phyloP scores from a whole-genome alignment of 2,797 vertebrate genomes.

The Staurois parvus region DNA sequence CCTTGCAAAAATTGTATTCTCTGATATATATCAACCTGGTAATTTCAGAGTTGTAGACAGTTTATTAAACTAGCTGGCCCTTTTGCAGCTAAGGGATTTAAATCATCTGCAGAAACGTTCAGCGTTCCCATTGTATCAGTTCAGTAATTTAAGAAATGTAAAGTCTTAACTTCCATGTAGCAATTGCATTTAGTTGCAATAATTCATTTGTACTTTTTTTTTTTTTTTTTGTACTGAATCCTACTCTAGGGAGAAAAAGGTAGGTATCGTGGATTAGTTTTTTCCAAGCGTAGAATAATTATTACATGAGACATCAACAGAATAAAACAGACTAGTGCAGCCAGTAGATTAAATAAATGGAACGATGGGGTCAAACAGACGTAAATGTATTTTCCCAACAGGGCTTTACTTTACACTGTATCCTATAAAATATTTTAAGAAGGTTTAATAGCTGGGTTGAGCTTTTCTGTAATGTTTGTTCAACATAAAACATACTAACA shows the following conservation, averaged over 20 bases:
- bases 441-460: neutral
- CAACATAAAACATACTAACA: neutral
- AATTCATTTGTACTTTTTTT: constrained; percentile 14
- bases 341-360: constrained; percentile 37
- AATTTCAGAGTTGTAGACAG: constrained; percentile 42
- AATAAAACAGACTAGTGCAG: constrained; percentile 12
- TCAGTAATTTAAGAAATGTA: constrained; percentile 32
- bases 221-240: constrained; percentile 24
- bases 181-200: constrained; percentile 37
- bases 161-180: constrained; percentile 13
- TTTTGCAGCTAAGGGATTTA: constrained; percentile 32
- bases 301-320: neutral
- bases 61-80: constrained; percentile 48
- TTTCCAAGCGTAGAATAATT: constrained; percentile 37
- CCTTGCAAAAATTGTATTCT: constrained; percentile 42
- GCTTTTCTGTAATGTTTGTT: neutral
- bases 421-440: constrained; percentile 24
- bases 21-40: constrained; percentile 45
- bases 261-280: constrained; percentile 22
- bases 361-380: constrained; percentile 24
- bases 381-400: constrained; percentile 18
- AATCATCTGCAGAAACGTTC: constrained; percentile 27
- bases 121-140: constrained; percentile 37
- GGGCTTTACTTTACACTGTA: neutral
- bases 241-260: constrained; percentile 10